Base-by-base conservation (phyloP, 53 echinoderm and acorn worm species). In the Zoroaster sp. region DNA sequence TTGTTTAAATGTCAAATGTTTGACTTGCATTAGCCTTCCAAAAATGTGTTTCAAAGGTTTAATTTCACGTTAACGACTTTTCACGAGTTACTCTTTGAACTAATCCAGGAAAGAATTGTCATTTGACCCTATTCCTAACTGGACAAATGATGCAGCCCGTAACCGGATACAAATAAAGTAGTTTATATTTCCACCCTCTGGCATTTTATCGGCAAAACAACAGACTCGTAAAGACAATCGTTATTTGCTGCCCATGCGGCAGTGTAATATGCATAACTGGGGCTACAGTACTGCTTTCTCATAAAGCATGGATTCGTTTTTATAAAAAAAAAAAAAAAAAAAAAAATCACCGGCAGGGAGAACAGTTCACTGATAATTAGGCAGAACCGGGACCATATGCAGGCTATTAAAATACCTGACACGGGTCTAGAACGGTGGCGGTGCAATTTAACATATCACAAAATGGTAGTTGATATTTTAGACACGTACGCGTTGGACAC, bases 171-270 rank as follows among this genome's bases (percentile, higher is more conserved):
- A 9, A 81, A 30, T 44, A 35, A 81, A 41, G 41, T 14, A 40
- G 81, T 66, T 81, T 81, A 15, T 36, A 40, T 31, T 81, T 81
- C 15, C 66, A 25, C 41, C 81, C 45, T 21, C 33, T 1, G 42
- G 43, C 67, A 67, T 67, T 81, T 15, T 42, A 67, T 67, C 68
- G 15, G 81, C 81, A 36, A 81, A 81, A 81, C 55, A 32, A 30
- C 31, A 39, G 13, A 42, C 33, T 15, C 30, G 10, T 21, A 32
- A 66, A 18, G 59, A 37, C 3, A 34, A 66, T 80, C 66, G 67
- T 66, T 67, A 42, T 85, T 35, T 70, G 69, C 35, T 7, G 4
- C 47, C 35, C 35, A 25, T 47, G 37, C 85, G 85, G 47, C 69
- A 38, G 71, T 71, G 45, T 71, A 18, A 71, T 9, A 47, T 71